phyloP scores from a whole-genome alignment of 2,113 vertebrate genomes.

The Microcebus griseorufus region DNA sequence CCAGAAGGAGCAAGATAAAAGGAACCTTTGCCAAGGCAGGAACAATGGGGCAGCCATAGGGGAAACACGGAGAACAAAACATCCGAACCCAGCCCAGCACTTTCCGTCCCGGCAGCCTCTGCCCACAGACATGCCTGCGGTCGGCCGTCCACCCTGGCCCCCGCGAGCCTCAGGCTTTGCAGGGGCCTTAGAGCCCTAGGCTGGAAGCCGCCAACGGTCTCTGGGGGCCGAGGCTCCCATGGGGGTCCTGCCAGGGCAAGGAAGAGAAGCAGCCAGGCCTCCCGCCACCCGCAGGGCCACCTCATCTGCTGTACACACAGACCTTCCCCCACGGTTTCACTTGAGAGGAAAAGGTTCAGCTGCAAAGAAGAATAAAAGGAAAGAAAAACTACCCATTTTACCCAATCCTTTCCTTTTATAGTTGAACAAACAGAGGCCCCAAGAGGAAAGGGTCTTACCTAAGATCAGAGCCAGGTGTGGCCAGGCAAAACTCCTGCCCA shows the following conservation, averaged over 20 bases:
- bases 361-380: background rate
- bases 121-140: too few relatives aligned
- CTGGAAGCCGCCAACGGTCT: too few relatives aligned
- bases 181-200: too few relatives aligned
- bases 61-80: background rate
- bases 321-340: background rate
- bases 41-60: background rate
- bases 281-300: background rate
- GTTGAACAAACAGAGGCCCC: background rate
- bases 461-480: too few relatives aligned
- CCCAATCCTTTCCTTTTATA: background rate
- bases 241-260: fast-evolving
- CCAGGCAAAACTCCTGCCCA: background rate
- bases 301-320: fast-evolving
- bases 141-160: background rate
- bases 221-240: background rate
- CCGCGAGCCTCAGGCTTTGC: too few relatives aligned
- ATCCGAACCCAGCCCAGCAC: too few relatives aligned
- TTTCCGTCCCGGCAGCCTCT: background rate
- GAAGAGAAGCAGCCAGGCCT: background rate
- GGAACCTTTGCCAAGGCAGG: background rate
- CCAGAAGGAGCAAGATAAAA: background rate
- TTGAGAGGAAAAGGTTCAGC: background rate
- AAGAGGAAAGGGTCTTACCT: background rate
- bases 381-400: background rate